These are phyloP conservation scores for Allygus modestus DNA, from an alignment of 2,888 invertebrate species.

Conservation along the genomic window DNA sequence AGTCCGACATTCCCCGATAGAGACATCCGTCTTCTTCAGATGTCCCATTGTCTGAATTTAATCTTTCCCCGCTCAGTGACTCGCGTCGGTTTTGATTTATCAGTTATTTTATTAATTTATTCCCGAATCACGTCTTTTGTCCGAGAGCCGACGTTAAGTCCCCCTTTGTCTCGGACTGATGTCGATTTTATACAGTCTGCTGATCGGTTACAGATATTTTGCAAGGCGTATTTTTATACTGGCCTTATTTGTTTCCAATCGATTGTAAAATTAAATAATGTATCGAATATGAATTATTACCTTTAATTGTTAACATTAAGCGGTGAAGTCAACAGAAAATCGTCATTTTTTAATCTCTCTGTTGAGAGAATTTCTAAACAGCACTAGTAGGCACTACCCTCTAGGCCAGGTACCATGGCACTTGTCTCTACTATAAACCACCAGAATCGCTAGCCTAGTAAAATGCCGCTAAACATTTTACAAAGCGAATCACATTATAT, in stretches of 20 bases:
- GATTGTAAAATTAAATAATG: no score
- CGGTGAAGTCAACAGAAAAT: no score
- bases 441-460: no score
- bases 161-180: background rate
- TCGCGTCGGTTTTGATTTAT: slow-evolving; percentile 30
- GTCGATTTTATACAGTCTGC: background rate
- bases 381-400: no score
- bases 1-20: slow-evolving; percentile 44
- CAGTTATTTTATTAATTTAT: slow-evolving; percentile 48
- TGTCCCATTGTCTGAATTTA: slow-evolving; percentile 49
- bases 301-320: no score
- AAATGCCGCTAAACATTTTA: no score
- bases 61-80: background rate
- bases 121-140: slow-evolving; percentile 29
- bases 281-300: no score
- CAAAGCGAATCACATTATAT: no score
- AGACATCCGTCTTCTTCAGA: slow-evolving; percentile 52
- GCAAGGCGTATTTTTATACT: background rate
- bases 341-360: no score
- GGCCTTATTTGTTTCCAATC: background rate
- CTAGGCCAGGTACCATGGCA: no score
- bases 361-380: no score
- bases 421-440: no score
- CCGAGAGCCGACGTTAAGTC: slow-evolving; percentile 8
- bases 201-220: background rate